Evolutionary conservation across 1,140 invertebrate species (phyloP), one percentile per base, ranked within the genome.

Genomic region (Diploscapter pachys): DNA sequence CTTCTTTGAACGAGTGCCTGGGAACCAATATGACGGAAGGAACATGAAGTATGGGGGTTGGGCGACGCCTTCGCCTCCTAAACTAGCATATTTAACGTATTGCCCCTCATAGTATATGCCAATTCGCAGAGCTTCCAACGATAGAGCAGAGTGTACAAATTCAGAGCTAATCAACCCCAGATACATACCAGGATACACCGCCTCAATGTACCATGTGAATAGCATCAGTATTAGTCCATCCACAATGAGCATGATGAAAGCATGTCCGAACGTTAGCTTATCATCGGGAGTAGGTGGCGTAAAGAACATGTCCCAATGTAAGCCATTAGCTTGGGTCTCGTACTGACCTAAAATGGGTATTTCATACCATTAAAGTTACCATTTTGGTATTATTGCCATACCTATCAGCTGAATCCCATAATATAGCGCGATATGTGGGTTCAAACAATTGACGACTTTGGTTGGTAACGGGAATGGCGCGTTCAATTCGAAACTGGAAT

Each of bases 181-280:
- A 11, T 31, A 31, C 31, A 31, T 31, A 31, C 83, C 83, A 49
- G 67, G 67, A 52, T 63, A n/a, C 51, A 71, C 62, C 75, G 90
- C 90, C 84, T 92, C 91, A 3, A 92, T 87, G 71, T 88, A 88
- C 75, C 91, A 87, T 2, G 91, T 90, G 3, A 92, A 87, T 5
- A 90, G 57, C 77, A 92, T 87, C 80, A 91, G 92, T 2, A 92
- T 76, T 5, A 91, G 70, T 3, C 88, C 86, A 76, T 92, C 91
- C 0, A 91, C 72, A 4, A 91, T 79, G 75, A 93, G 83, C 89
- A 90, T 77, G 11, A 90, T 88, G 2, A 92, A 67, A 51, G 75
- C 59, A 54, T 81, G 78, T 9, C 72, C 63, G 57, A 82, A 73
- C n/a, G 81, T 82, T 13, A 83, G 55, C 4, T 72, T 56, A 8